Percentiles rank a stretch among this genome's conserved stretches.
phyloP scores from a whole-genome alignment of 2,797 vertebrate species.

The Enteromius mattozi region DNA sequence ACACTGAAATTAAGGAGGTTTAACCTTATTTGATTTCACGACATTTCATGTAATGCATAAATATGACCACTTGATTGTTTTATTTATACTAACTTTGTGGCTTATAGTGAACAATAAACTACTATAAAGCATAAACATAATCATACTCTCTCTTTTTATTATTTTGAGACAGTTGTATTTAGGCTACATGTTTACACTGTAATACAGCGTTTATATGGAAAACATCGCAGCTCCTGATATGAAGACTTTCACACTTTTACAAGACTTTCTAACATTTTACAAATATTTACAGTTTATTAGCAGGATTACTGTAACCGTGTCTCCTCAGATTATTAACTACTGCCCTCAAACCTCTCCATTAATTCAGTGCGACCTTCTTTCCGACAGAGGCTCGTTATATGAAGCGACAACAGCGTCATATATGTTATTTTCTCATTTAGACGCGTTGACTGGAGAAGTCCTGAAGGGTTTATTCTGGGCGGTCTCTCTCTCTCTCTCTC shows the following conservation, averaged over 20 bases:
- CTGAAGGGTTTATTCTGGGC: constrained; percentile 58
- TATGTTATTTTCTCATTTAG: background rate
- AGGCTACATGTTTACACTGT: background rate
- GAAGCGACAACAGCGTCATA: background rate
- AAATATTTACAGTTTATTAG: background rate
- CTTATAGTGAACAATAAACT: background rate
- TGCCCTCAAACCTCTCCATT: background rate
- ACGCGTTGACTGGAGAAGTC: background rate
- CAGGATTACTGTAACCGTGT: background rate
- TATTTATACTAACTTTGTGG: background rate
- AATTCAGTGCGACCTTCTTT: background rate
- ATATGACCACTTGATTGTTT: background rate
- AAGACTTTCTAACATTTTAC: background rate
- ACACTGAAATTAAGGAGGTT: background rate
- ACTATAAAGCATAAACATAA: background rate
- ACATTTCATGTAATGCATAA: background rate
- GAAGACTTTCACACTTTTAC: background rate
- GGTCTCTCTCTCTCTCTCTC: constrained; percentile 61
- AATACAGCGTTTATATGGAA: too few species aligned
- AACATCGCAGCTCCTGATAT: background rate
- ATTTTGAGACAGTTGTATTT: background rate
- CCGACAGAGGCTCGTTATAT: background rate
- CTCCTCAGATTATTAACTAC: background rate
- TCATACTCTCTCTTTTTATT: background rate
- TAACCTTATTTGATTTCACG: background rate